These are phyloP conservation scores for Mugil cephalus DNA, from an alignment of 2,113 vertebrate species.

Conservation along the genomic window DNA sequence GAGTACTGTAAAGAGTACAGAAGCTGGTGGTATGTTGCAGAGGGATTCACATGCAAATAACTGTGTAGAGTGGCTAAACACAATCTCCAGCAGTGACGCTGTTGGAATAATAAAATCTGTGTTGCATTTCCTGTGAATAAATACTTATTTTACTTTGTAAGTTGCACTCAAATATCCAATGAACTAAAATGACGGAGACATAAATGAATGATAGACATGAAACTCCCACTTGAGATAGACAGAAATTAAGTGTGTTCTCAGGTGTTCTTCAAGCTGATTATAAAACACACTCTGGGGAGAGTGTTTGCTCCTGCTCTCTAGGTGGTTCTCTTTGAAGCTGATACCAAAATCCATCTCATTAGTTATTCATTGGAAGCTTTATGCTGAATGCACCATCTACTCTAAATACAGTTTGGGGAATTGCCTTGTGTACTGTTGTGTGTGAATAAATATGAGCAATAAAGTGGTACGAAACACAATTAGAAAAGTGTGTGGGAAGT, in stretches of 20 bases:
- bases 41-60: too few relatives aligned
- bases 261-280: slow-evolving; percentile 7
- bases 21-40: too few relatives aligned
- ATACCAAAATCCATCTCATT: slow-evolving; percentile 30
- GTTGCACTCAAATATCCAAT: too few relatives aligned
- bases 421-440: slow-evolving; percentile 8
- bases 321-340: slow-evolving; percentile 34
- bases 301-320: slow-evolving; percentile 2
- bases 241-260: neutral
- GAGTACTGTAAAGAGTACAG: too few relatives aligned
- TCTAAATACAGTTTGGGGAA: slow-evolving; percentile 21
- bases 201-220: neutral
- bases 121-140: too few relatives aligned
- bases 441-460: neutral
- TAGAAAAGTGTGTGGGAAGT: slow-evolving; percentile 7
- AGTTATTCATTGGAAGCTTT: slow-evolving; percentile 39
- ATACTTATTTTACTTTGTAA: too few relatives aligned
- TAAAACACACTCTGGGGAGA: slow-evolving; percentile 1
- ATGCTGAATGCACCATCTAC: slow-evolving; percentile 22
- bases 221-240: neutral
- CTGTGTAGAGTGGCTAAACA: too few relatives aligned
- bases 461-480: slow-evolving; percentile 12
- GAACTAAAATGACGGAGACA: too few relatives aligned
- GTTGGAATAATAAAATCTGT: too few relatives aligned
- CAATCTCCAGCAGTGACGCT: too few relatives aligned